phyloP scores from a whole-genome alignment of 2,113 vertebrate genomes.

The Cheirogaleus medius region DNA sequence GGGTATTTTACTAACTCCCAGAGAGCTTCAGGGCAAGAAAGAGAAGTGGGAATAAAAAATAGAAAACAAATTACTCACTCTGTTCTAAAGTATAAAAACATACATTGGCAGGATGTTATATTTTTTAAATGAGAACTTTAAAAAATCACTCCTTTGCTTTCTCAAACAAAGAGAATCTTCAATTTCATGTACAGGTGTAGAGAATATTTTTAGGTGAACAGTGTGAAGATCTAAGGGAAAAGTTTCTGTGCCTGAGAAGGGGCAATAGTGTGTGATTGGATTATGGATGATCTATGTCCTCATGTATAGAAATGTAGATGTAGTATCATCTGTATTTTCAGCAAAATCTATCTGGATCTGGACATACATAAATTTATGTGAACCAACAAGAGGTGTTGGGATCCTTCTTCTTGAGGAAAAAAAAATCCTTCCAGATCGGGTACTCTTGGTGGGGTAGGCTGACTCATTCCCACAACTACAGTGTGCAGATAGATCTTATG shows the following conservation, averaged over 20 bases:
- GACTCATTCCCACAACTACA: background rate
- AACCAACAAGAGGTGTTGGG: background rate
- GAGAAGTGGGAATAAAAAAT: background rate
- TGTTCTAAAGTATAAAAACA: background rate
- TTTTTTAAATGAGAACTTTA: conserved; percentile 9
- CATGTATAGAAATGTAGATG: background rate
- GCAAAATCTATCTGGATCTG: background rate
- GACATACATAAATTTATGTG: background rate
- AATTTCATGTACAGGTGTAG: background rate
- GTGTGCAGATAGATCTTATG: background rate
- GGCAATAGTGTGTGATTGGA: background rate
- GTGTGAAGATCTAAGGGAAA: background rate
- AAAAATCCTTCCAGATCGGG: background rate
- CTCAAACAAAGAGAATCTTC: background rate
- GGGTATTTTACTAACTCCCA: background rate
- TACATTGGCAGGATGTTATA: background rate
- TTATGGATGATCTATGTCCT: background rate
- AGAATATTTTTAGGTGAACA: background rate
- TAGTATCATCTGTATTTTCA: background rate
- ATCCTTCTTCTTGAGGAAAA: background rate
- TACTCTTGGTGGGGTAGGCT: background rate
- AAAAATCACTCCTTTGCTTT: conserved; percentile 14
- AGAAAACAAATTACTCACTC: background rate
- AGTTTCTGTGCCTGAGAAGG: background rate
- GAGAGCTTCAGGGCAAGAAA: conserved; percentile 13